Base-by-base conservation (phyloP, 2,888 invertebrate genomes). In the Embidobia sp. region DNA sequence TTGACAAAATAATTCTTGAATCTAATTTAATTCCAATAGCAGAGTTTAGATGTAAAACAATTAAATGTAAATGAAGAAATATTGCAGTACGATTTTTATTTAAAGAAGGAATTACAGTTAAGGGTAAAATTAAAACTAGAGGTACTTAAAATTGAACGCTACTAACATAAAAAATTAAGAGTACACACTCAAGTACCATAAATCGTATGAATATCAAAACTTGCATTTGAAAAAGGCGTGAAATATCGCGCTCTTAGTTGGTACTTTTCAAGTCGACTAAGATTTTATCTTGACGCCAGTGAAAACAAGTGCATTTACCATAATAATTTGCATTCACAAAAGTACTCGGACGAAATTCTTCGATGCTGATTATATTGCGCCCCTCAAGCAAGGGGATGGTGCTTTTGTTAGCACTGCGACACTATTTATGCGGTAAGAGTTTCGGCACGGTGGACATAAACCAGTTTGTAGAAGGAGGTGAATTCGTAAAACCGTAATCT, bases 401-500 rank as follows among this genome's bases (percentile, higher is more conserved):
- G 49, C 64, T 73, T 79, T 79, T 75, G 57, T 79, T 72, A 74
- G 61, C 55, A 49, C 33, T 37, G 53, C 53, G 55, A 61, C 53
- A 51, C 53, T 75, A 61, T 78, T 80, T 75, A 72, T 64, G 57
- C 49, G 63, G 63, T 66, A 64, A 64, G 51, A 74, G 63, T 78
- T 74, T 49, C 35, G 66, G 49, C 63, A 10, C 46, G 64, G 74
- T 53, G 51, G 67, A 77, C 72, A 79, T 70, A 84, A 84, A 81
- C 79, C 79, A 81, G 83, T 81, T 82, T 82, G 82, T 81, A 82
- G 80, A 81, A 81, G 79, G 82, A 83, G 80, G 82, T 80, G 82
- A 86, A 86, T 87, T 85, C 85, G 82, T 84, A 85, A 85, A 84
- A 85, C 81, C 78, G 84, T 86, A 86, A 86, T 86, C 85, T 84